Percentiles rank a stretch among this genome's conserved stretches.
phyloP scores from a whole-genome alignment of 2,113 vertebrate species.

The Bubo bubo region DNA sequence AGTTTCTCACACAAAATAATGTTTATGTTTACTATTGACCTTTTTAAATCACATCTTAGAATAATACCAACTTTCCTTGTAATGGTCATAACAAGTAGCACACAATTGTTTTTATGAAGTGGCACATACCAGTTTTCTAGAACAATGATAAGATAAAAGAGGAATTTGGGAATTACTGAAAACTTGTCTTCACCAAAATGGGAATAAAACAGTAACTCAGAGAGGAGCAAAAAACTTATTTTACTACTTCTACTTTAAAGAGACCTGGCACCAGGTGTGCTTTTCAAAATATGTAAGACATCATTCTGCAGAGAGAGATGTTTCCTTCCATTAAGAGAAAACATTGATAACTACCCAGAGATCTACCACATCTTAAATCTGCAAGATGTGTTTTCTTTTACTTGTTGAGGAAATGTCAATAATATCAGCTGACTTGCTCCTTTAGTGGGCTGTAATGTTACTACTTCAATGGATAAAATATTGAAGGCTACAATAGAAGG shows the following conservation, averaged over 20 bases:
- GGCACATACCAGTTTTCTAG: background rate
- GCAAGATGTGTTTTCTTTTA: background rate
- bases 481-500: background rate
- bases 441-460: background rate
- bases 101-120: background rate
- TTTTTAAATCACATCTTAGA: background rate
- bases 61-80: background rate
- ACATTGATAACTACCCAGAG: background rate
- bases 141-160: background rate
- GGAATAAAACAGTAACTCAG: background rate
- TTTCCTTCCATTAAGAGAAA: background rate
- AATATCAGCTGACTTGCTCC: background rate
- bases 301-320: background rate
- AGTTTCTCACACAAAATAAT: background rate
- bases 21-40: background rate
- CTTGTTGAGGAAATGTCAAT: background rate
- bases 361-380: background rate
- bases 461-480: background rate
- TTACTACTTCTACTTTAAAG: background rate
- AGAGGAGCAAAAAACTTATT: too few relatives aligned
- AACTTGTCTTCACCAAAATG: background rate
- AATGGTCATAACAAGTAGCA: background rate
- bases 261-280: rapidly evolving
- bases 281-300: background rate
- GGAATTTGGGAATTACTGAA: background rate